Conservation (phyloP, 2,113 vertebrate genomes). For the Dasyurus viverrinus region DNA sequence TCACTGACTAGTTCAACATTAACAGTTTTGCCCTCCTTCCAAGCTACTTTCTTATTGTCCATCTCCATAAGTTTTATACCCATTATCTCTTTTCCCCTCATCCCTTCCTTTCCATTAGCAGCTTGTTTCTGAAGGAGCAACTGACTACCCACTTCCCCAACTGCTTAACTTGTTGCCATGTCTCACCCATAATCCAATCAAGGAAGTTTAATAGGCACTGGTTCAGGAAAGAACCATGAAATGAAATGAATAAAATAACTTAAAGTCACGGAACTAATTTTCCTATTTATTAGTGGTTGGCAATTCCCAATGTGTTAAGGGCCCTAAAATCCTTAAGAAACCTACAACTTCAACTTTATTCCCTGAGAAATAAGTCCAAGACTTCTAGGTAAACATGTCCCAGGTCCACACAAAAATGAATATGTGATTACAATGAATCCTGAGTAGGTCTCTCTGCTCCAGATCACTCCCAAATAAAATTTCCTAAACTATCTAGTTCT, state of each 20-base stretch:
- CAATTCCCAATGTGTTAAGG: neutral
- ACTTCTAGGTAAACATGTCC: neutral
- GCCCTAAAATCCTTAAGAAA: neutral
- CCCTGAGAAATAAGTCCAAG: neutral
- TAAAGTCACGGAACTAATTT: neutral
- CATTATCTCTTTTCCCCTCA: neutral
- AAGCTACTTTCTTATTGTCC: neutral
- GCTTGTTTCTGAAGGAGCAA: neutral
- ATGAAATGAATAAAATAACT: neutral
- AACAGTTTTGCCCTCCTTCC: neutral
- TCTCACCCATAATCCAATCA: neutral
- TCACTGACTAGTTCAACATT: neutral
- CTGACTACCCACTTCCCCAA: neutral
- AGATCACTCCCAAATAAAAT: neutral
- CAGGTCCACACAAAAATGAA: neutral
- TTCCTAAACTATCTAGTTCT: neutral
- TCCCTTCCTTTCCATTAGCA: neutral
- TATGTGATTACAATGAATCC: neutral
- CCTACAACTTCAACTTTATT: neutral
- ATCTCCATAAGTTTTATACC: neutral
- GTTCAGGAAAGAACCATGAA: neutral
- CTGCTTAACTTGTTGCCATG: neutral
- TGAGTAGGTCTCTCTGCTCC: neutral
- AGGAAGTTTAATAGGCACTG: neutral
- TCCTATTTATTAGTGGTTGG: neutral